A percentile compares a stretch with the other conserved stretches of the same genome.
These are phyloP conservation scores for Tetramorium simillimum DNA, from an alignment of 1,140 invertebrate genomes.

Conservation along the genomic window DNA sequence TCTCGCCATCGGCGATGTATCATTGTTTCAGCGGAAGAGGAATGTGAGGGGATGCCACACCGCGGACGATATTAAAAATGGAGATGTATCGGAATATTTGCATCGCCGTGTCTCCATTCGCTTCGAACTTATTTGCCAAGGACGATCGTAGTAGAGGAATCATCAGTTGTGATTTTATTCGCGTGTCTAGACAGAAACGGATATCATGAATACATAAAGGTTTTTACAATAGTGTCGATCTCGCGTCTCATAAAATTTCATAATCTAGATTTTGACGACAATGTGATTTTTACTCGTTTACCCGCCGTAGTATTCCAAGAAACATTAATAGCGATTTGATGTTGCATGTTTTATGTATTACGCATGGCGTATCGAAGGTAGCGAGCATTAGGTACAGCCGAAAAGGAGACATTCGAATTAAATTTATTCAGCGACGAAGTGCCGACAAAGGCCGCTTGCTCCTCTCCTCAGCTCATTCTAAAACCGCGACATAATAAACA, in stretches of 20 bases:
- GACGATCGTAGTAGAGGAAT: background rate
- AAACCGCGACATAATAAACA: constrained; percentile 6
- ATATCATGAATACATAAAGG: background rate
- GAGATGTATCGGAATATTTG: background rate
- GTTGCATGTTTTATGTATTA: constrained; percentile 37
- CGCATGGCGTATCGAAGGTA: background rate
- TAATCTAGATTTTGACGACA: constrained; percentile 25
- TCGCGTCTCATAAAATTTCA: background rate
- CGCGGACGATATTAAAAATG: background rate
- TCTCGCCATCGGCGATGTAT: background rate
- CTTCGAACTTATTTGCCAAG: constrained; percentile 12
- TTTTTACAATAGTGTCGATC: background rate
- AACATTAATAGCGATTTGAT: constrained; percentile 17
- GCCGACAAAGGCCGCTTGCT: constrained; percentile 20
- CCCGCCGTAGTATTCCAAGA: background rate
- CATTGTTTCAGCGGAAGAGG: background rate
- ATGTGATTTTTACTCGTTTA: background rate
- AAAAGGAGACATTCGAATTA: background rate
- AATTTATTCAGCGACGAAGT: constrained; percentile 24
- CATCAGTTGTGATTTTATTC: constrained; percentile 8
- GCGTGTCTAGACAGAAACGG: background rate
- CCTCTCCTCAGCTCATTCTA: background rate
- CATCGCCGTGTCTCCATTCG: background rate
- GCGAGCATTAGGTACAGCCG: background rate
- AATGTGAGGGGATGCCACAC: background rate